These are phyloP conservation scores for Myotis findleyi DNA, from an alignment of 2,797 vertebrate species.

Conservation along the genomic window DNA sequence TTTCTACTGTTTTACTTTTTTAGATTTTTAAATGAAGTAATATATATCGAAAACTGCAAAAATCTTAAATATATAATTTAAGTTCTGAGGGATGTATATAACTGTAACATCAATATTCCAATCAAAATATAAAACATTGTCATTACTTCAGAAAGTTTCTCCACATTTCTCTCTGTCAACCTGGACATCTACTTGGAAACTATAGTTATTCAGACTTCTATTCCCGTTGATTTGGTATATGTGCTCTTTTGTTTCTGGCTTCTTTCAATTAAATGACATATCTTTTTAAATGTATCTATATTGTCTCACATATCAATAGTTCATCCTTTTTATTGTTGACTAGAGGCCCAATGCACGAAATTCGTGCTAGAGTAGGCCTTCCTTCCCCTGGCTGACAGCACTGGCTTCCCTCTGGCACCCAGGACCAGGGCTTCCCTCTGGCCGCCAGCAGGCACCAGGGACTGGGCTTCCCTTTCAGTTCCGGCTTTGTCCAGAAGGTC, in stretches of 20 bases:
- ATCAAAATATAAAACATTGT: background rate
- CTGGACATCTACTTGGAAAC: background rate
- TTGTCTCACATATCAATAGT: background rate
- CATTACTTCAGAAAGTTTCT: background rate
- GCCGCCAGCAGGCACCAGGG: no score
- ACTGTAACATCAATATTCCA: background rate
- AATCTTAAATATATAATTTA: background rate
- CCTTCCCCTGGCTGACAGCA: no score
- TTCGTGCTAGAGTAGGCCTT: no score
- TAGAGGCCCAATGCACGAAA: no score
- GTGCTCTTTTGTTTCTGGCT: background rate
- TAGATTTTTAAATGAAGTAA: background rate
- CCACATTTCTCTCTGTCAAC: background rate
- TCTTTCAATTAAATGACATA: background rate
- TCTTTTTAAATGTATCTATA: background rate
- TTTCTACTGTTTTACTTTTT: background rate
- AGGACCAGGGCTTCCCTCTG: no score
- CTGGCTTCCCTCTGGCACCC: no score
- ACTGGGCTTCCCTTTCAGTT: no score
- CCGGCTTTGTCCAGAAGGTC: accelerated
- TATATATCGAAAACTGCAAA: background rate
- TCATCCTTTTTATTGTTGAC: background rate
- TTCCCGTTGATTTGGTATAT: background rate
- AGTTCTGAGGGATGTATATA: background rate
- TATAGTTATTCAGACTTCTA: background rate